A percentile compares a stretch with the other conserved stretches of the same genome.
Evolutionary conservation across 2,113 vertebrate species (phyloP).

Genomic region (Ursus arctos): DNA sequence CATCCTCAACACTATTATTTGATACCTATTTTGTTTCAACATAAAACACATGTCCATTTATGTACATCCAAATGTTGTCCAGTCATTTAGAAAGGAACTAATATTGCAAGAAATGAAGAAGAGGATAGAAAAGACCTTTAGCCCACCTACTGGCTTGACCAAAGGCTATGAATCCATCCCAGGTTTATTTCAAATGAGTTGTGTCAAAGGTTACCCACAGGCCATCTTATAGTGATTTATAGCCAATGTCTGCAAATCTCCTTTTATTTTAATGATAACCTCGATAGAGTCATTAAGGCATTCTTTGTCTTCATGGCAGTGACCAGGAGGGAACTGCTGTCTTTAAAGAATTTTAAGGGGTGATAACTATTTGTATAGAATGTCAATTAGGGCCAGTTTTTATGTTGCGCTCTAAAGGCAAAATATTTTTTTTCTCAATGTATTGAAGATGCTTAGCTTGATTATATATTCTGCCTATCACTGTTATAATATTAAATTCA

Average conservation of each 20-base stretch:
- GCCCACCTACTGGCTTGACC: constrained; percentile 81
- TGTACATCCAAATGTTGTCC: constrained; percentile 78
- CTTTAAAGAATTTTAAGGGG: constrained; percentile 69
- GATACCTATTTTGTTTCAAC: constrained; percentile 78
- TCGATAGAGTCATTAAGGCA: constrained; percentile 77
- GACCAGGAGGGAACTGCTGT: constrained; percentile 69
- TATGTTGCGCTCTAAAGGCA: constrained; percentile 60
- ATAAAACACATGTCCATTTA: constrained; percentile 78
- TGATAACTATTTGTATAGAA: constrained; percentile 72
- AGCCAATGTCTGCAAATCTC: constrained; percentile 81
- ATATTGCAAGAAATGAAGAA: constrained; percentile 65
- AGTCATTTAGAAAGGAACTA: constrained; percentile 78
- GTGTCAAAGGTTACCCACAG: constrained; percentile 84
- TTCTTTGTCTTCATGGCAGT: constrained; percentile 79
- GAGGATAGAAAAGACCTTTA: constrained; percentile 70
- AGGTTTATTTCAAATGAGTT: constrained; percentile 82
- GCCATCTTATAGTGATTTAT: constrained; percentile 85
- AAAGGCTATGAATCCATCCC: constrained; percentile 79
- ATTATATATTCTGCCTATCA: constrained; percentile 78
- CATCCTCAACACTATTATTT: constrained; percentile 65
- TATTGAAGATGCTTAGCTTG: constrained; percentile 67
- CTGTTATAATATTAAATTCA: constrained; percentile 79
- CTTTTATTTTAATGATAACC: constrained; percentile 86
- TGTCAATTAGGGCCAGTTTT: constrained; percentile 80
- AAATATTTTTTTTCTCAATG: constrained; percentile 19